Base-by-base conservation (phyloP, 2,888 invertebrate species). In the Drosophila prolongata region DNA sequence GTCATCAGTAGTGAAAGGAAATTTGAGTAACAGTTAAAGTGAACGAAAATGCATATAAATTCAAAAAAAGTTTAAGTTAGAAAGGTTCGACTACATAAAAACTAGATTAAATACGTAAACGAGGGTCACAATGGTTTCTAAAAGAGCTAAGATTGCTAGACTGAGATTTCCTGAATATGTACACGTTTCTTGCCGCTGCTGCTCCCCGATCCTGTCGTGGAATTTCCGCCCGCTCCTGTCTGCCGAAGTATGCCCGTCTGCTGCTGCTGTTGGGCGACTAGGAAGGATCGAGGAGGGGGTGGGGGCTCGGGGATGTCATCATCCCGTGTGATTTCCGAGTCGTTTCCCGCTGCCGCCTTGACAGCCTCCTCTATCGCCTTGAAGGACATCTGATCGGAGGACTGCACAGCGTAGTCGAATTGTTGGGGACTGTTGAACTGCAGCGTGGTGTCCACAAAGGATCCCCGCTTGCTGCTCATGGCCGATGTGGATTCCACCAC, bases 151-250 rank as follows among this genome's bases (percentile, higher is more conserved):
- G 57, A 40, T 46, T 55, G 57, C 76, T 90, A 97, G 93, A 97
- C 97, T 72, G 97, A 97, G 93, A 97, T 97, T 93, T 97, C 97
- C 93, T 97, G 97, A 92, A 97, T 97, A 93, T 97, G 97, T 88
- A 97, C 97, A 92, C 97, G 95, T 93, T 97, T 97, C 93, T 97
- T 97, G 76, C 91, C 81, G 19, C 75, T 53, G 52, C 57, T 57
- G 40, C 85, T 65, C 27, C 69, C 66, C 38, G 86, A 59, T 44
- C 71, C 57, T 1, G 65, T 42, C 37, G 93, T 95, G 95, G 75
- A 67, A 76, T 95, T 95, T 54, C 90, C 87, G 49, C 87, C 83
- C 49, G 93, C 92, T 5, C 92, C 92, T 62, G 94, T 93, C 78
- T 95, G 94, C 70, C 95, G 91, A 43, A 95, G 91, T 53, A 95